phyloP scores from a whole-genome alignment of 2,888 invertebrate species.

The Thecophora atra region DNA sequence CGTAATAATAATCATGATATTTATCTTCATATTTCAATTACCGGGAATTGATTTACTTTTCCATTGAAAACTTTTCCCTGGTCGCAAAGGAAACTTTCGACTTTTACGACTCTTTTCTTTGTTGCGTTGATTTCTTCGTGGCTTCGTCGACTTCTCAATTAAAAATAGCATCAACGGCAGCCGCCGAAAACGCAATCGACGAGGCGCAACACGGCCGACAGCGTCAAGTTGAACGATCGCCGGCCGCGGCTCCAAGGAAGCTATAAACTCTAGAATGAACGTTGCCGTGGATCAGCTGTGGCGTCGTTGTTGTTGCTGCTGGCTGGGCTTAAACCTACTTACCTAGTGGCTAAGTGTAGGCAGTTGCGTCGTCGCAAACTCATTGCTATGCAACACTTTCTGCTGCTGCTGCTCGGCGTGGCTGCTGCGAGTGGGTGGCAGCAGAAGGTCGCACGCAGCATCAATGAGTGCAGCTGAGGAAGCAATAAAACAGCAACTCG shows the following conservation, averaged over 20 bases:
- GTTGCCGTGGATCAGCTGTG: conserved; percentile 14
- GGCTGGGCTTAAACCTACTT: conserved; percentile 40
- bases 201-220: not conserved
- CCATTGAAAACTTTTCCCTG: not conserved
- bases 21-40: not conserved
- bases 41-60: not conserved
- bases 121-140: not conserved
- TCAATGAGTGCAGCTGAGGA: not conserved
- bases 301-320: conserved; percentile 22
- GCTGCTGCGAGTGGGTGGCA: conserved; percentile 15
- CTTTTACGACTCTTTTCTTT: not conserved
- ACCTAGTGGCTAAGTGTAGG: conserved; percentile 47
- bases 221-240: conserved; percentile 39
- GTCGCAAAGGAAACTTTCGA: not conserved
- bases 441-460: conserved; percentile 23
- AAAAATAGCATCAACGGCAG: not conserved
- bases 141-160: not conserved
- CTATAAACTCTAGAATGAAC: not conserved
- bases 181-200: not conserved
- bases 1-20: not conserved
- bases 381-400: not conserved
- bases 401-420: not conserved
- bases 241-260: conserved; percentile 35
- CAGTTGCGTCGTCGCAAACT: conserved; percentile 23
- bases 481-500: not conserved